Evolutionary conservation across 2,888 invertebrate genomes (phyloP), one percentile per base, ranked within the genome.

Genomic region (Volucella inflata): DNA sequence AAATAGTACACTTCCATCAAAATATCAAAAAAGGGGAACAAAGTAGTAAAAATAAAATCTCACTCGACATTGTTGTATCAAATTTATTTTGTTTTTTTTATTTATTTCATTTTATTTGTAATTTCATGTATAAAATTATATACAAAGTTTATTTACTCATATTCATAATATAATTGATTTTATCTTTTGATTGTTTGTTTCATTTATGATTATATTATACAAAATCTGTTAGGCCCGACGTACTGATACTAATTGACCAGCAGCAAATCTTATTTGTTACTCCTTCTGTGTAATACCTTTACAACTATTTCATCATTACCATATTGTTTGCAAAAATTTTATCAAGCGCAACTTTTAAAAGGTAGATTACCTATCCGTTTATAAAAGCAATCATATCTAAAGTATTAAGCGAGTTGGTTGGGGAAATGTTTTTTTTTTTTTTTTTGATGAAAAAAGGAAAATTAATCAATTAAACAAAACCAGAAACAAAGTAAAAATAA

Each of bases 121-220:
- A 84, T 75, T 84, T 75, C 51, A 67, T 80, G 84, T 84, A 84
- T 84, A 84, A 84, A 84, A 84, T 75, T 84, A 84, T 84, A 84
- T 84, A 84, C 84, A 84, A 79, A 80, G 55, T 51, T 79, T 53
- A 65, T 79, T 76, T 62, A 67, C 68, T 84, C 65, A 60, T 60
- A 57, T 51, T 30, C 30, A 30, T 30, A 67, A 46, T 65, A 67
- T 72, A 11, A 60, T 53, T 44, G 42, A 38, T 48, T n/a, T 62
- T 46, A 30, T 30, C 30, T 30, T 30, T 30, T 30, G 30, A 30
- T 30, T 30, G 30, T 30, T 30, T 30, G 30, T 50, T 48, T 53
- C 38, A 40, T 71, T 60, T 75, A 55, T 71, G 70, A 71, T 75
- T 79, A 80, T 60, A 70, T 75, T 71, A 65, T 75, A 72, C 68